Evolutionary conservation across 2,113 vertebrate genomes (phyloP), one percentile per base, ranked within the genome.

Genomic region (Passer domesticus): DNA sequence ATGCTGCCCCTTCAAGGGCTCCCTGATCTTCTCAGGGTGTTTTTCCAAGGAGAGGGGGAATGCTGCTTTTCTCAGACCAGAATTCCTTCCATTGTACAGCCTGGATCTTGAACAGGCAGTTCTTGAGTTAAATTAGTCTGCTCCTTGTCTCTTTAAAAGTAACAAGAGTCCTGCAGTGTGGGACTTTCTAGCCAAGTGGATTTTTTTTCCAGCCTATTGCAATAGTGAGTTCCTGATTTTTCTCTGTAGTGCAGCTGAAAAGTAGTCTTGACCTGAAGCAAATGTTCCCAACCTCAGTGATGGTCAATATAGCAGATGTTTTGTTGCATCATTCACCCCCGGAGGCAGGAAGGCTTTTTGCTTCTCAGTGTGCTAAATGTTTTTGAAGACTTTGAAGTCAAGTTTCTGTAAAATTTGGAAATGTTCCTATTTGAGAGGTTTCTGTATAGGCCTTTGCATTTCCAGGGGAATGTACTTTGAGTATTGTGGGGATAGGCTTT

Each of bases 271-370:
- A 94, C 89, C 87, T 81, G 68, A 66, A 92, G 56, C 60, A 94
- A 94, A 92, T 96, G 83, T 92, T 96, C 73, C 33, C 56, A 58
- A 3, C 58, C 64, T 77, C 52, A 69, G 37, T 70, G 91, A 69
- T 83, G 89, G 93, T 87, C 92, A 70, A 9, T 78, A 62, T 9
- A 94, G 80, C 94, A 96, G 87, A 95, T 95, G 96, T 92, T 92
- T 56, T 9, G 1, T 95, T 96, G 80, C 91, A 77, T 95, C 93
- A 91, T 30, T 94, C 55, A 50, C 33, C 43, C 46, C 91, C 0
- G 2, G 68, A 91, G 73, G 73, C 83, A 92, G 93, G 80, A 89
- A 87, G 56, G 64, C 77, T 46, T 94, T 95, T 83, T 67, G 59
- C 55, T 67, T 94, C 83, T 87, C 35, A 35, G 49, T 72, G 23